Evolutionary conservation across 2,113 vertebrate genomes (phyloP).

Genomic region (Pelmatolapia mariae): DNA sequence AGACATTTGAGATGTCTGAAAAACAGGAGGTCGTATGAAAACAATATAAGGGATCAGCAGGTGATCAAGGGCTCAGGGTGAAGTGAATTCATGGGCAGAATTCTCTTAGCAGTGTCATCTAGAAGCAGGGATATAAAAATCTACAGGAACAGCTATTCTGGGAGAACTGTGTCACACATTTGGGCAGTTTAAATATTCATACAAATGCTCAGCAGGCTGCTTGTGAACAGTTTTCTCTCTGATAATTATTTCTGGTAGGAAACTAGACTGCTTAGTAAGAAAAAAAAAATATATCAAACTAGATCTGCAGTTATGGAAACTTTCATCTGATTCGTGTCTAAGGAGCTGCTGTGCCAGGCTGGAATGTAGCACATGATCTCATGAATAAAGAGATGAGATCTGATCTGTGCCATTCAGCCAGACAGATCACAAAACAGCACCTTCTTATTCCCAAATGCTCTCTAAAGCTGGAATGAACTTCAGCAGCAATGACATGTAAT

Average conservation of each 20-base stretch:
- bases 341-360: slow-evolving; percentile 6
- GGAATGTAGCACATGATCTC: neutral
- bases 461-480: slow-evolving; percentile 1
- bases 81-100: neutral
- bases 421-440: slow-evolving; percentile 15
- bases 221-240: neutral
- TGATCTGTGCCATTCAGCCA: neutral
- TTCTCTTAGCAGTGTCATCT: neutral
- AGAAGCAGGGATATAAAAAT: neutral
- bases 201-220: neutral
- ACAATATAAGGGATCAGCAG: neutral
- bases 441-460: neutral
- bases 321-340: slow-evolving; percentile 20
- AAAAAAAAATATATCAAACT: neutral
- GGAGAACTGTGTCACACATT: neutral
- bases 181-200: neutral
- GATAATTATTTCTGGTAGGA: neutral
- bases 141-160: neutral
- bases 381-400: slow-evolving; percentile 33
- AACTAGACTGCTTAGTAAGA: neutral
- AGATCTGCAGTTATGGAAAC: neutral
- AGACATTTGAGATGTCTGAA: neutral
- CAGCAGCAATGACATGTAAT: neutral
- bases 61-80: neutral
- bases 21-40: slow-evolving; percentile 9